Base-by-base conservation (phyloP, 2,888 invertebrate genomes). In the Amiota minor region DNA sequence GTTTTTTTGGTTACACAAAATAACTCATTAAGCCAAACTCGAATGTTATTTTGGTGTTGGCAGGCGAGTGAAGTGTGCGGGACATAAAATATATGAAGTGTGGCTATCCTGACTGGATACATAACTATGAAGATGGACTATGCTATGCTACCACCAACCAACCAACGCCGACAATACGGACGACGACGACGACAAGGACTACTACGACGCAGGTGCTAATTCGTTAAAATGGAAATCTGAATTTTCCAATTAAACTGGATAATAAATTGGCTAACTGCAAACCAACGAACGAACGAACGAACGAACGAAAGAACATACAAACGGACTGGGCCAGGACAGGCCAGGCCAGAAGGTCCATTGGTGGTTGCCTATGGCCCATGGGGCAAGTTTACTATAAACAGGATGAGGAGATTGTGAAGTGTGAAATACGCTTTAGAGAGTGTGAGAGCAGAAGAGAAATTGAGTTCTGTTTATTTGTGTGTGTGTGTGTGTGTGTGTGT, bases 191-290 rank as follows among this genome's bases (percentile, higher is more conserved):
- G 9, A 12, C 9, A 12, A 56, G 9, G n/a, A 18, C 16, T 50
- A 65, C 45, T 53, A 47, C 85, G 83, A 84, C 83, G 86, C 83
- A 83, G 83, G 83, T 83, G 83, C 83, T 86, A 83, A 83, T 83
- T 83, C 83, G 83, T 83, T 83, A 83, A 86, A 83, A 83, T 83
- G 83, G 83, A 83, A 83, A 83, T 83, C 83, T 86, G 86, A 83
- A 83, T 83, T 83, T 83, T 83, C 86, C 83, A 83, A 83, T 83
- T 83, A 83, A 83, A 86, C 83, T 86, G 83, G 83, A 83, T 86
- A 83, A 83, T 83, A 83, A 83, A 83, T 83, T 84, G 83, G 86
- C 85, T 79, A 80, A 79, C 74, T 76, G 72, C 65, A 71, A 53
- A 49, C 61, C 35, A 35, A 35, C 35, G 35, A 35, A 35, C 35